phyloP scores from a whole-genome alignment of 2,797 vertebrate genomes.

The Cryptoprocta ferox region DNA sequence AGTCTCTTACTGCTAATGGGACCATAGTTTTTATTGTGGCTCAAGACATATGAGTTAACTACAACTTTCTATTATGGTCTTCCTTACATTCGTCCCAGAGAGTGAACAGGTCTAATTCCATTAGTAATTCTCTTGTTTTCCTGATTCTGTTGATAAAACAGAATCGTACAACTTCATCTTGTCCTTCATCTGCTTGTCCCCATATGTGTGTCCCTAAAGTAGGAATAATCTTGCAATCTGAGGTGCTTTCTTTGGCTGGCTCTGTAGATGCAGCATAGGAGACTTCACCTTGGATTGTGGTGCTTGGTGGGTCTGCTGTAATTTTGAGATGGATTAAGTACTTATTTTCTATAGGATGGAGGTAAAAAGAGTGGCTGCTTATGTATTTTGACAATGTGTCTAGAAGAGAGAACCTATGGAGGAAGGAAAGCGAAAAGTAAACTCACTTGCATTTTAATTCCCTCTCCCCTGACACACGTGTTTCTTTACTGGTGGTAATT shows the following conservation, averaged over 20 bases:
- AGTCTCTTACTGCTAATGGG: neutral
- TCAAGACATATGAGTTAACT: constrained; percentile 49
- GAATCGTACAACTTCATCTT: constrained; percentile 60
- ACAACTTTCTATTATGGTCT: constrained; percentile 44
- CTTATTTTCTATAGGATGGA: neutral
- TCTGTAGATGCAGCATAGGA: neutral
- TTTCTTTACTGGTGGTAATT: constrained; percentile 41
- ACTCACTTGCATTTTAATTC: neutral
- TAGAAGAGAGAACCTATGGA: neutral
- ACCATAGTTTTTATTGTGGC: neutral
- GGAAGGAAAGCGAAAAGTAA: neutral
- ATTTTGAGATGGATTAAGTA: neutral
- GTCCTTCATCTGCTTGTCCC: constrained; percentile 59
- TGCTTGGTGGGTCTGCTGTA: neutral
- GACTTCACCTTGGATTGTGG: neutral
- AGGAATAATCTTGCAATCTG: constrained; percentile 27
- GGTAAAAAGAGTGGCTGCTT: neutral
- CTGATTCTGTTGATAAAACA: constrained; percentile 57
- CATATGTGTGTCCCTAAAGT: constrained; percentile 45
- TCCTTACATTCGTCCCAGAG: neutral
- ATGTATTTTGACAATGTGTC: neutral
- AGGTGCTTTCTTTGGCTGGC: neutral
- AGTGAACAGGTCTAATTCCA: constrained; percentile 48
- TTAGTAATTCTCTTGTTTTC: constrained; percentile 45
- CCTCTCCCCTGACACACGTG: neutral